phyloP scores from a whole-genome alignment of 2,888 invertebrate species.

The Pinctada fucata region DNA sequence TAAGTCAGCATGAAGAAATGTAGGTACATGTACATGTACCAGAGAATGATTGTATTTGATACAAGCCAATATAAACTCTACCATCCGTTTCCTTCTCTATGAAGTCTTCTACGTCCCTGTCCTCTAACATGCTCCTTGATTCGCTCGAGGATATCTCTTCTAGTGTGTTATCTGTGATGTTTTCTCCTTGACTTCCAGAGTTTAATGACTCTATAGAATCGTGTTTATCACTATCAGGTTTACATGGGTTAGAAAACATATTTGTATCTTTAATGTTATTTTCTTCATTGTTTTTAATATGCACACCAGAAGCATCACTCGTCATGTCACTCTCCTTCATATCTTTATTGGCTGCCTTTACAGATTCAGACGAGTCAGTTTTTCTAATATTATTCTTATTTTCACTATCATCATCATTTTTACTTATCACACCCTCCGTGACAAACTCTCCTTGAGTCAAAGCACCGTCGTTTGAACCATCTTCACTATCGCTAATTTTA shows the following conservation, averaged over 20 bases:
- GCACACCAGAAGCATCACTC: too few species aligned
- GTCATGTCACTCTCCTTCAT: too few species aligned
- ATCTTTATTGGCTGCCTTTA: too few species aligned
- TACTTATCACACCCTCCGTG: neutral
- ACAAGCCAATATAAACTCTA: too few species aligned
- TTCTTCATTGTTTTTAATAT: neutral
- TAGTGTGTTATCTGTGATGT: neutral
- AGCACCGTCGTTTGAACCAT: slow-evolving; percentile 1
- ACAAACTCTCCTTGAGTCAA: too few species aligned
- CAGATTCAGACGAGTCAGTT: too few species aligned
- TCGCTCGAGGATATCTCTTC: neutral
- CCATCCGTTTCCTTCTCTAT: too few species aligned
- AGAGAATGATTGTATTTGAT: too few species aligned
- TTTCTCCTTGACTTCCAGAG: slow-evolving; percentile 2
- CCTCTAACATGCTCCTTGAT: neutral
- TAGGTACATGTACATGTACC: too few species aligned
- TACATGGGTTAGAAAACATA: neutral
- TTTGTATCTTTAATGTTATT: neutral
- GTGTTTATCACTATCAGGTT: neutral
- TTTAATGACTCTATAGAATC: neutral
- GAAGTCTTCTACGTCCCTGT: neutral
- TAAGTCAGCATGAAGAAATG: too few species aligned
- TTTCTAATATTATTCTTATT: neutral
- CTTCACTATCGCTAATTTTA: neutral
- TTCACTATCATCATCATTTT: neutral